Evolutionary conservation across 2,888 invertebrate species (phyloP), one percentile per base, ranked within the genome.

Genomic region (Lymantria dispar): DNA sequence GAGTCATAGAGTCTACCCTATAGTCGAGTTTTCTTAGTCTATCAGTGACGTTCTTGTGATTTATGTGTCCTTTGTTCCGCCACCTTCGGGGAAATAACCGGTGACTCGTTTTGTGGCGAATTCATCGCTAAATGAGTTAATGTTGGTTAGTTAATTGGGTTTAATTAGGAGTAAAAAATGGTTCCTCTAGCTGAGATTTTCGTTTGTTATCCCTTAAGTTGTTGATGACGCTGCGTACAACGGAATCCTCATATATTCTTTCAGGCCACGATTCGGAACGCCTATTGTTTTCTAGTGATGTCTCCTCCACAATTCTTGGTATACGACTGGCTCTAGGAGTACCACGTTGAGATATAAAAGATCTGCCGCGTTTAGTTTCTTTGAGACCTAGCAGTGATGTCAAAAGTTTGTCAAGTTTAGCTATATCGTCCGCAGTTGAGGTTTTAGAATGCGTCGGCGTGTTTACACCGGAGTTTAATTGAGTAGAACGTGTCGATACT

Each of bases 341-440:
- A 7, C 76, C 81, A 33, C 78, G 70, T 41, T 84, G 83, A 0
- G 90, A 89, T n/a, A 76, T 65, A 45, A 83, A 83, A 0, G 89
- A 85, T 50, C 79, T 70, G n/a, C 62, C 58, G 45, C 77, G 60
- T 42, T 64, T 78, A 29, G 58, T 76, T 14, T 91, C 83, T 50
- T 87, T 91, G 9, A 92, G 81, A 33, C 93, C 93, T 13, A 95
- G 74, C 12, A 95, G 78, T 31, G 93, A 92, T 22, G 92, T 93
- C 10, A 95, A 88, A 14, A 95, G 83, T 70, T 93, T 93, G 68
- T 95, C 95, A 44, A 95, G 77, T 1, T 92, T 92, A 30, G 92
- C 94, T 36, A 95, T 91, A 63, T 95, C 94, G 53, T 93, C 93
- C 8, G 86, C 70, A 60, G 86, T 92, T 0, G 92, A 87, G 38